These are phyloP conservation scores for Gymnosoma rotundatum DNA, from an alignment of 2,888 invertebrate species.

Conservation along the genomic window DNA sequence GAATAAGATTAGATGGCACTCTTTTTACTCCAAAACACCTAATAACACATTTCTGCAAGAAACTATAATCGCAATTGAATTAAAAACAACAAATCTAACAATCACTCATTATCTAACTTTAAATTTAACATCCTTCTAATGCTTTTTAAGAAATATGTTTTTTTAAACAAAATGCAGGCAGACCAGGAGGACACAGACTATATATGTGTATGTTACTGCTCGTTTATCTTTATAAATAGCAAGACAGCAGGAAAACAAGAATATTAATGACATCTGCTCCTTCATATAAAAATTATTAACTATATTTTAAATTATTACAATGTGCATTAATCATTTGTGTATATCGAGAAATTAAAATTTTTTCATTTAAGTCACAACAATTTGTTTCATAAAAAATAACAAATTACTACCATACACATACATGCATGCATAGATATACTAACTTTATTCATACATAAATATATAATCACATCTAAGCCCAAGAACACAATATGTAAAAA, in stretches of 20 bases:
- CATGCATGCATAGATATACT: background rate
- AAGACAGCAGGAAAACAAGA: no score
- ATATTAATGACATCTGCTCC: no score
- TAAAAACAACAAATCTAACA: slow-evolving; percentile 11
- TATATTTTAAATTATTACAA: no score
- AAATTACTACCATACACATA: slow-evolving; percentile 11
- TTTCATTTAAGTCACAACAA: slow-evolving; percentile 17
- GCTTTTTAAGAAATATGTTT: background rate
- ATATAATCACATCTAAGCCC: slow-evolving; percentile 33
- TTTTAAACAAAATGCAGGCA: background rate
- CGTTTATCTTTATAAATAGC: slow-evolving; percentile 6
- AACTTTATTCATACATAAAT: slow-evolving; percentile 14
- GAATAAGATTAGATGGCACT: slow-evolving; percentile 14
- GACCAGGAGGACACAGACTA: background rate
- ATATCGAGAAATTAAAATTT: background rate
- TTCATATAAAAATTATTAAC: no score
- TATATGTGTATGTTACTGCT: background rate
- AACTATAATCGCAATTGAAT: slow-evolving; percentile 11
- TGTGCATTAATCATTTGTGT: background rate
- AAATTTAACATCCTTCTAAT: slow-evolving; percentile 23
- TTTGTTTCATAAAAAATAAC: slow-evolving; percentile 14
- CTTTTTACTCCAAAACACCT: slow-evolving; percentile 9
- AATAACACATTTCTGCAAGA: slow-evolving; percentile 17
- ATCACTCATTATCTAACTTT: slow-evolving; percentile 14
- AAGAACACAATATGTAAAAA: slow-evolving; percentile 26